Conservation (phyloP, 2,113 vertebrate species). For the Actinemys pallida region DNA sequence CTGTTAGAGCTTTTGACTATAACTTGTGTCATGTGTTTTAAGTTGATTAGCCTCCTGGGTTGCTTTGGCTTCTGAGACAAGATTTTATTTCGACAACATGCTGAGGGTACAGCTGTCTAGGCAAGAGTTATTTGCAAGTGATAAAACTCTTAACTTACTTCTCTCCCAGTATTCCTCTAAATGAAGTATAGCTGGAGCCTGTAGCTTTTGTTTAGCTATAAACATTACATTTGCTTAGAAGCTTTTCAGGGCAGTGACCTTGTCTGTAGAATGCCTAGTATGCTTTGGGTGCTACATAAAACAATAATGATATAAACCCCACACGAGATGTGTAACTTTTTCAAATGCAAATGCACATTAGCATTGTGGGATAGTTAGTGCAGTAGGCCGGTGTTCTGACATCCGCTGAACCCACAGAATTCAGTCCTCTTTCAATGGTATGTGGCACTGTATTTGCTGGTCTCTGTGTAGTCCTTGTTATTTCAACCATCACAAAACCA, state of each 20-base stretch:
- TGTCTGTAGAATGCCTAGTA: background rate
- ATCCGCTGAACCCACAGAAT: background rate
- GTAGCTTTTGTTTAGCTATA: background rate
- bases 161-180: slow-evolving; percentile 16
- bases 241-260: background rate
- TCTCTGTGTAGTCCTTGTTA: background rate
- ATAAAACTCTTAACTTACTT: background rate
- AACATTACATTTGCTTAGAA: background rate
- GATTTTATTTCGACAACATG: background rate
- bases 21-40: background rate
- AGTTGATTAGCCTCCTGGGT: slow-evolving; percentile 1
- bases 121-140: slow-evolving; percentile 17
- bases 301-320: background rate
- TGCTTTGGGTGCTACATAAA: background rate
- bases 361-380: background rate
- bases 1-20: background rate
- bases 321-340: background rate
- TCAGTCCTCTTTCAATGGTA: background rate
- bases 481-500: background rate
- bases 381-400: background rate
- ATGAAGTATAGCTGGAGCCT: background rate
- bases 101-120: slow-evolving; percentile 36
- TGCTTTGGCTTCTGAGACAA: background rate
- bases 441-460: background rate
- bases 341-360: background rate